These are phyloP conservation scores for Marcusenius ussheri DNA, from an alignment of 2,113 vertebrate genomes.

Conservation along the genomic window DNA sequence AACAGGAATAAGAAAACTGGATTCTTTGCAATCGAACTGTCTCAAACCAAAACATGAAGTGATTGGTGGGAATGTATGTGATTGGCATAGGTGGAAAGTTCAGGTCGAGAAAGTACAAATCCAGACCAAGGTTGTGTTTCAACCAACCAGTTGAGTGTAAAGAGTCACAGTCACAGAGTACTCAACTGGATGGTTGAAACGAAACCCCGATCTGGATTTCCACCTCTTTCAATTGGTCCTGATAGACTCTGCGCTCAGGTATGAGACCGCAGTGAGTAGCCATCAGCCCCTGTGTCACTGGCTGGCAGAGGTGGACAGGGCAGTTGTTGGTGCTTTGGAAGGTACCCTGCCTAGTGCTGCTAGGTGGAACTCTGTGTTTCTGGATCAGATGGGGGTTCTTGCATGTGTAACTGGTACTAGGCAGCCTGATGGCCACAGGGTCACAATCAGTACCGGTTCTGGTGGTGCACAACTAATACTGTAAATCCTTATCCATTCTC, in stretches of 20 bases:
- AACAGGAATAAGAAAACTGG: conserved; percentile 11
- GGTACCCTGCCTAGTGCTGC: neutral
- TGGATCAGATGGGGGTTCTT: neutral
- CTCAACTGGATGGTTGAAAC: neutral
- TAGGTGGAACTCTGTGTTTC: neutral
- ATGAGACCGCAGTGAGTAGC: neutral
- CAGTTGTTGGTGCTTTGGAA: neutral
- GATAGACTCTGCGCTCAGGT: neutral
- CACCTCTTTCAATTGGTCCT: neutral
- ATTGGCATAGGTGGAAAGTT: neutral
- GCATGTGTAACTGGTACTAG: neutral
- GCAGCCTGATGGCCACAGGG: neutral
- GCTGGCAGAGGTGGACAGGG: neutral
- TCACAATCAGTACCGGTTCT: neutral
- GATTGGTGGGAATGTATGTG: neutral
- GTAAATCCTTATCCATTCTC: neutral
- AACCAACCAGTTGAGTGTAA: neutral
- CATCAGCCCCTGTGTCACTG: neutral
- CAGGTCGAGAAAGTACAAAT: neutral
- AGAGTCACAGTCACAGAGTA: neutral
- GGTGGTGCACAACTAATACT: neutral
- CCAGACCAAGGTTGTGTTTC: neutral
- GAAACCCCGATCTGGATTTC: neutral
- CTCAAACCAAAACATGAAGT: neutral
- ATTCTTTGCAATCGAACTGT: conserved; percentile 1